Evolutionary conservation across 2,797 vertebrate species (phyloP).

Genomic region (Rhodeus uyekii): DNA sequence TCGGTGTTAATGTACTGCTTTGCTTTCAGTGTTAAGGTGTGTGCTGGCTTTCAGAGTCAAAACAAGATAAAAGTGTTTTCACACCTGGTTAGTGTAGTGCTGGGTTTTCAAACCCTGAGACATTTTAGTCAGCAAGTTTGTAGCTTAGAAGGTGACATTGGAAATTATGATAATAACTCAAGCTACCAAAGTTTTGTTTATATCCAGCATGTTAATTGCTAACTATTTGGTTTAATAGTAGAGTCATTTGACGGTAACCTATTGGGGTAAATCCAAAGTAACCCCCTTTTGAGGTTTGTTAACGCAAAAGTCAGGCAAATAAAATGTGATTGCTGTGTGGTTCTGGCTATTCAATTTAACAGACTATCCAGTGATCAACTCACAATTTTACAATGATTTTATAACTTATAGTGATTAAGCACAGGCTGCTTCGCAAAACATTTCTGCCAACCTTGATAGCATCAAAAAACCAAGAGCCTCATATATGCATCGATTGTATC

Average conservation of each 20-base stretch:
- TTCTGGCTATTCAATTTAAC: background rate
- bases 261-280: too few species aligned
- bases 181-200: background rate
- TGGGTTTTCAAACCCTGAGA: background rate
- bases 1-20: slow-evolving; percentile 83
- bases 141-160: background rate
- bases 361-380: background rate
- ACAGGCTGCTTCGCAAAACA: background rate
- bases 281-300: background rate
- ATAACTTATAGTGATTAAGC: background rate
- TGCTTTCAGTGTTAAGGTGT: slow-evolving; percentile 71
- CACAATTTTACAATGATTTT: background rate
- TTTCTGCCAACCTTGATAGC: background rate
- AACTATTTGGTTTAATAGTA: background rate
- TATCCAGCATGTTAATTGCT: background rate
- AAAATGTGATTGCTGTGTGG: background rate
- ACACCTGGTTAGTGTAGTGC: slow-evolving; percentile 19
- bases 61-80: slow-evolving; percentile 38
- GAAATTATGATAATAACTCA: background rate
- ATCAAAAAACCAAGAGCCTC: too few species aligned
- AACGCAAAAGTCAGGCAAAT: background rate
- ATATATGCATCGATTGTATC: too few species aligned
- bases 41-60: slow-evolving; percentile 77
- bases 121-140: slow-evolving; percentile 7
- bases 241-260: background rate